phyloP scores from a whole-genome alignment of 1,140 invertebrate species.

The Lepidurus arcticus region DNA sequence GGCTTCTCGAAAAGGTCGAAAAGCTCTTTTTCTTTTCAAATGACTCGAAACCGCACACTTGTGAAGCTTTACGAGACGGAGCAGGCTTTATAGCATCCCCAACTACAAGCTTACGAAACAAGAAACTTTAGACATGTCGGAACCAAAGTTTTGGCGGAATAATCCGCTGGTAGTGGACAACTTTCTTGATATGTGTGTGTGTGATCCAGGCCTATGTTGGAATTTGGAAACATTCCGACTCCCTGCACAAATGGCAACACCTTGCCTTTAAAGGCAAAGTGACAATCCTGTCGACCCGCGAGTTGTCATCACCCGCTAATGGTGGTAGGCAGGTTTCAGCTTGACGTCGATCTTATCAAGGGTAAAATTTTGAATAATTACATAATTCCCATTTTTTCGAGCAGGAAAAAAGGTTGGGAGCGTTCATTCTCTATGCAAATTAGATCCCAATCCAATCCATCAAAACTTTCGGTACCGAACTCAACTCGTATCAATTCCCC shows the following conservation, averaged over 20 bases:
- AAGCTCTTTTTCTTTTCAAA: background rate
- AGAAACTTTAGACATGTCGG: background rate
- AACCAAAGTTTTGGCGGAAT: background rate
- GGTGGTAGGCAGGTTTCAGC: slow-evolving; percentile 7
- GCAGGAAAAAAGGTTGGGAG: background rate
- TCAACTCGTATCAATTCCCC: background rate
- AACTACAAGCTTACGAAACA: background rate
- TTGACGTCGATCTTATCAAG: slow-evolving; percentile 5
- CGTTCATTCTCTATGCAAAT: background rate
- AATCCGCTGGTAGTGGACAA: background rate
- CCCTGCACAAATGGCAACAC: background rate
- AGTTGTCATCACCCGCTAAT: slow-evolving; percentile 15
- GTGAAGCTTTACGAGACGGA: background rate
- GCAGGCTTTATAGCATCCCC: no score
- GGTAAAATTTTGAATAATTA: background rate
- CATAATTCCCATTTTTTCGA: background rate
- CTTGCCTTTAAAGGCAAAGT: background rate
- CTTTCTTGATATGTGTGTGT: no score
- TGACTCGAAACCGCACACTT: background rate
- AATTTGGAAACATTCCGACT: background rate
- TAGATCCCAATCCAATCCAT: slow-evolving; percentile 10
- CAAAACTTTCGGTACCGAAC: background rate
- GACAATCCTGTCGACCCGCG: background rate
- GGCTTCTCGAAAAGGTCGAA: background rate
- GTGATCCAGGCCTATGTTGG: background rate